Conservation (phyloP, 1,140 invertebrate species). For the Bombus pascuorum region DNA sequence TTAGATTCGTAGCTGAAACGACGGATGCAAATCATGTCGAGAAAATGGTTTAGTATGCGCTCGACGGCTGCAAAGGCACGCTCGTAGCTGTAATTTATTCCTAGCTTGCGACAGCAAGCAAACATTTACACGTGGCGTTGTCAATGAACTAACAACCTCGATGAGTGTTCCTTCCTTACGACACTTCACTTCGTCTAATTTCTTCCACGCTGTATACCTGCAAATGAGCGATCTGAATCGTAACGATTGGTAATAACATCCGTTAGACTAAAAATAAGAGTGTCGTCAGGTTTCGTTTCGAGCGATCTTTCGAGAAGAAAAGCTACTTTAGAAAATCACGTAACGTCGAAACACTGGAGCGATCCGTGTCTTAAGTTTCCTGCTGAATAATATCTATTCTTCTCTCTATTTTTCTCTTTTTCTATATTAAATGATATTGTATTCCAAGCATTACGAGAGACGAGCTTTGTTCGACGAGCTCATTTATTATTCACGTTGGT, state of each 20-base stretch:
- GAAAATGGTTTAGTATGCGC: background rate
- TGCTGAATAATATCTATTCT: too few relatives aligned
- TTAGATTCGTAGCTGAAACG: background rate
- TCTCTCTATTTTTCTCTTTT: background rate
- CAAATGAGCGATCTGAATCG: background rate
- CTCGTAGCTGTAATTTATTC: slow-evolving; percentile 36
- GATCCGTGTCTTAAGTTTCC: background rate
- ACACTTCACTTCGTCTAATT: background rate
- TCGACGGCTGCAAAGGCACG: background rate
- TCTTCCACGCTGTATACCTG: background rate
- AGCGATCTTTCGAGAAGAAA: background rate
- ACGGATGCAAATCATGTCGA: background rate
- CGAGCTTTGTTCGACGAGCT: background rate
- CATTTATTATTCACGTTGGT: slow-evolving; percentile 25
- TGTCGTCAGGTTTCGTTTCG: background rate
- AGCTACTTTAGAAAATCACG: background rate
- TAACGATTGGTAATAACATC: background rate
- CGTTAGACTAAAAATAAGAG: slow-evolving; percentile 14
- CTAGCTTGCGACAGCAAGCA: slow-evolving; percentile 1
- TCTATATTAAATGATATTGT: background rate
- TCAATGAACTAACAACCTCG: background rate
- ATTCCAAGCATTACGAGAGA: background rate
- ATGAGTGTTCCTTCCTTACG: background rate
- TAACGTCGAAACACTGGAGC: background rate
- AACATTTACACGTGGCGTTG: slow-evolving; percentile 27